A percentile compares a stretch with the other conserved stretches of the same genome.
These are phyloP conservation scores for Hydropotes inermis DNA, from an alignment of 2,113 vertebrate species.

Conservation along the genomic window DNA sequence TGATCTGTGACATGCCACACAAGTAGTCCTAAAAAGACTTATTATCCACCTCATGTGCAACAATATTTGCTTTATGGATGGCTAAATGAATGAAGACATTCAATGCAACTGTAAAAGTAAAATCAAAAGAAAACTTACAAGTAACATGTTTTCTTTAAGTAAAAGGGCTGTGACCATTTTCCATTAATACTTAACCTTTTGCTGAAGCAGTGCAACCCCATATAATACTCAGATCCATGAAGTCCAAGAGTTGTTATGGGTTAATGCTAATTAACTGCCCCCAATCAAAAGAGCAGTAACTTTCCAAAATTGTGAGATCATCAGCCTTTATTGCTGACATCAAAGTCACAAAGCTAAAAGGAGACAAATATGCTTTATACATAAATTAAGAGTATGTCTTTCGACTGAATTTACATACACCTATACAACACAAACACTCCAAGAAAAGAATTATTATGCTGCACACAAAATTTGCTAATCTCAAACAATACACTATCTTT, in stretches of 20 bases:
- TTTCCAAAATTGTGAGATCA: conserved; percentile 70
- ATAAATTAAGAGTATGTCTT: not conserved
- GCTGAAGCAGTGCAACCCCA: conserved; percentile 85
- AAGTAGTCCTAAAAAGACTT: conserved; percentile 96
- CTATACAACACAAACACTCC: conserved; percentile 31
- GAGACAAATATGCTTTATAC: not conserved
- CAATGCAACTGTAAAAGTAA: conserved; percentile 93
- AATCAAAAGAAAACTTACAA: conserved; percentile 92
- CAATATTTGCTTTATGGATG: conserved; percentile 99
- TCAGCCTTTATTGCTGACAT: conserved; percentile 57
- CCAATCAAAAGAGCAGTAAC: conserved; percentile 73
- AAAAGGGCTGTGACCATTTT: conserved; percentile 89
- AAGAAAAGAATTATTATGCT: conserved; percentile 63
- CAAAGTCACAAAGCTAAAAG: conserved; percentile 53
- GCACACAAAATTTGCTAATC: conserved; percentile 65
- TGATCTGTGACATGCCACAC: conserved; percentile 99
- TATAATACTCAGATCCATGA: conserved; percentile 82
- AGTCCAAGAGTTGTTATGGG: conserved; percentile 81
- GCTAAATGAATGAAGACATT: conserved; percentile 99
- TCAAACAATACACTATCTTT: conserved; percentile 62
- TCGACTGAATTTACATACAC: conserved; percentile 37
- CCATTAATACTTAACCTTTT: conserved; percentile 92
- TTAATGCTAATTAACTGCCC: conserved; percentile 82
- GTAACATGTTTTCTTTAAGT: conserved; percentile 88
- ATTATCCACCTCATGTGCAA: conserved; percentile 98